Base-by-base conservation (phyloP, 2,888 invertebrate species). In the Xylota sylvarum region DNA sequence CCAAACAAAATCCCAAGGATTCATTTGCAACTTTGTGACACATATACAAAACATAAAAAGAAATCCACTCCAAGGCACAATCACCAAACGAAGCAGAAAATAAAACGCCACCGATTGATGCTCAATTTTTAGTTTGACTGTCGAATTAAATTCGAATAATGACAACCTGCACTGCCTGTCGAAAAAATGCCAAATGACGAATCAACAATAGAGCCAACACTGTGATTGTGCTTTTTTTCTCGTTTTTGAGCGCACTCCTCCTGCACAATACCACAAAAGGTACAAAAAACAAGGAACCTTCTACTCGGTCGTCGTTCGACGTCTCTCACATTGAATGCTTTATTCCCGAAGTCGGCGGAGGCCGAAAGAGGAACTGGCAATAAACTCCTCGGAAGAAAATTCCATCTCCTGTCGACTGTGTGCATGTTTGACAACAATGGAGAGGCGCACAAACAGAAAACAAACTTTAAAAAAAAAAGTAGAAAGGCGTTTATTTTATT, bases 341-440 rank as follows among this genome's bases (percentile, higher is more conserved):
- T 46, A 65, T 56, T 27, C 69, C 27, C 58, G 43, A 55, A 46
- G 23, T 62, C 10, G 27, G 17, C 10, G 30, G 19, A 32, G 32
- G 55, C 60, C 48, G 10, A 37, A 78, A 67, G 40, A 77, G 35
- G 46, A 81, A 69, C 50, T 56, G 27, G 69, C 55, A 78, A 83
- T 73, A 70, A 14, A 74, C 69, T 81, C 65, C 58, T 55, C 35
- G 7, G 35, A 80, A 35, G 48, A 50, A 58, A 80, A 74, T 69
- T 64, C 70, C 74, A 80, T 74, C 74, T 74, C 64, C 74, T 74
- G 79, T 64, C 48, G 73, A 65, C 70, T 56, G 43, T 12, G 70
- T 82, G 70, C 82, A 78, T 83, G 78, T 77, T 83, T 72, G 77
- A 77, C 77, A 83, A 83, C 72, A 83, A 83, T 78, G 65, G 82